Base-by-base conservation (phyloP, 1,140 invertebrate genomes). In the Conus betulinus region DNA sequence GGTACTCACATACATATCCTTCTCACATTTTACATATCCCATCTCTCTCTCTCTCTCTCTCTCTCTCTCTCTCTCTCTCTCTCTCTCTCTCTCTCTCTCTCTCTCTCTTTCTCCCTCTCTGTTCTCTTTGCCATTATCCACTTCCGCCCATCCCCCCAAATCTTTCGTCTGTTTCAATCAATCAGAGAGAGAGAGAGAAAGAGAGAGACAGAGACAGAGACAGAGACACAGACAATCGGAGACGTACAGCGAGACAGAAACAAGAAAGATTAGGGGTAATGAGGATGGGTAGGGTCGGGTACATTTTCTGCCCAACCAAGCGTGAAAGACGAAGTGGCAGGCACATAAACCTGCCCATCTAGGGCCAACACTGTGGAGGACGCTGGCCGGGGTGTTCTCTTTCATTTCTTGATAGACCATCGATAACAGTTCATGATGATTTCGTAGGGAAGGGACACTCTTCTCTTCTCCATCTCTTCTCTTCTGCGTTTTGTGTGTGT, bases 341-440 rank as follows among this genome's bases (percentile, higher is more conserved):
- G 20, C 11, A 3, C 94, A 71, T 93, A 94, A 88, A 88, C 60
- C 20, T 23, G 11, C 11, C 20, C 60, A 13, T 67, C 20, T 23
- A 67, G 1, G 20, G 13, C 11, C 60, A 67, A 3, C 60, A 67
- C 60, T 2, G 60, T 67, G 60, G 13, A 67, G 78, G 11, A 81
- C 1, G 78, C 51, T 81, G 25, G n/a, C 51, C 1, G 25, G 13
- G 13, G 25, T 81, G 78, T 25, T 13, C 27, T 1, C 7, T 23
- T 82, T 52, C 27, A 25, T 8, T 7, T 82, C 15, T 82, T 20
- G 81, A n/a, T 13, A 23, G 81, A 17, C 7, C 53, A 2, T 0
- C 15, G 39, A 8, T 39, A 60, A 11, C 57, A 60, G 1, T 11
- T 60, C 15, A 15, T 11, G 15, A 57, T 13, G 13, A 15, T 60